Conservation (phyloP, 2,113 vertebrate species). For the Barbus barbus region DNA sequence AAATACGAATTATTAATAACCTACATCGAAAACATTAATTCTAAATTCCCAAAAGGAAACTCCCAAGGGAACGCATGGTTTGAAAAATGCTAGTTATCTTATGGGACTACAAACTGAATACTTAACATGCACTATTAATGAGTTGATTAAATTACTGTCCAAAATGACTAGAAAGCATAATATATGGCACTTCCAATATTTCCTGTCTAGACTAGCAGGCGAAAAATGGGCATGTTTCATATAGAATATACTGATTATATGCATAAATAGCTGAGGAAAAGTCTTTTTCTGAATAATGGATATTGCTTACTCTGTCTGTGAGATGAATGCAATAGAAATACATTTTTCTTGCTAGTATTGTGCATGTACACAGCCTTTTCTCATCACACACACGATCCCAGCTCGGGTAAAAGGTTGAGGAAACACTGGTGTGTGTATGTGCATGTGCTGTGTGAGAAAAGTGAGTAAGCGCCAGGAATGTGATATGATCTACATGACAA, state of each 20-base stretch:
- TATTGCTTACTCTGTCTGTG: background rate
- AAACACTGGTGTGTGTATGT: constrained; percentile 11
- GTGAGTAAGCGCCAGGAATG: constrained; percentile 49
- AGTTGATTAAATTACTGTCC: constrained; percentile 8
- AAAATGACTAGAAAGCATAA: background rate
- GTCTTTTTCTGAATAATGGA: background rate
- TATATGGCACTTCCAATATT: background rate
- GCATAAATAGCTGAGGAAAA: background rate
- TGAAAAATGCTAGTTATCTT: background rate
- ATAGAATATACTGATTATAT: background rate
- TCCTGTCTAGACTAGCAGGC: background rate
- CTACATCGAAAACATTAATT: background rate
- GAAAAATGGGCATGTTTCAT: background rate
- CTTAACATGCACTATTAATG: constrained; percentile 20
- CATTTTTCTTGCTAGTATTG: background rate
- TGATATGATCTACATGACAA: constrained; percentile 60
- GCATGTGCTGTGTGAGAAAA: constrained; percentile 15
- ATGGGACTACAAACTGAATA: background rate
- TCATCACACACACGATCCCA: background rate
- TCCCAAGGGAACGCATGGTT: background rate
- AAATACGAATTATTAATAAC: no score
- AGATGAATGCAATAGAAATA: background rate
- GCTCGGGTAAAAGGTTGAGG: background rate
- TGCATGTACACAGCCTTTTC: background rate
- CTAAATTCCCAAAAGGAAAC: background rate